Evolutionary conservation across 1,140 invertebrate species (phyloP).

Genomic region (Zaprionus nigranus): DNA sequence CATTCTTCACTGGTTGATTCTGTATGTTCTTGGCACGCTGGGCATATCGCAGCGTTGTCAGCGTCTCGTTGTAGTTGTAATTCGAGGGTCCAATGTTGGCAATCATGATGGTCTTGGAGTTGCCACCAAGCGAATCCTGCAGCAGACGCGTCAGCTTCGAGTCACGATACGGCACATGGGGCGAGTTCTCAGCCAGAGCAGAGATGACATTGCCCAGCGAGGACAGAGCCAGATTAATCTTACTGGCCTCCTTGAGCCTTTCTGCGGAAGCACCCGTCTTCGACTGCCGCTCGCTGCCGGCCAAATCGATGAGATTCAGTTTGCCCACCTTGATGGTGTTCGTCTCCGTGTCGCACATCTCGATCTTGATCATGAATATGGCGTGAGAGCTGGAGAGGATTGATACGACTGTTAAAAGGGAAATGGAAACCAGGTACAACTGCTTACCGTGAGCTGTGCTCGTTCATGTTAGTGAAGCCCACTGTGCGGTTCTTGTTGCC

Average conservation of each 20-base stretch:
- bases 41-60: conserved; percentile 96
- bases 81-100: conserved; percentile 98
- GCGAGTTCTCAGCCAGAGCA: conserved; percentile 94
- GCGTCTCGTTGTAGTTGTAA: conserved; percentile 98
- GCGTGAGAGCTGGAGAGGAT: conserved; percentile 93
- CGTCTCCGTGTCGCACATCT: conserved; percentile 93
- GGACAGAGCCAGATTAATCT: conserved; percentile 97
- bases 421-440: neutral
- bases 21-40: conserved; percentile 97
- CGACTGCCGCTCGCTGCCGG: conserved; percentile 94
- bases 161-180: conserved; percentile 96
- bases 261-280: conserved; percentile 96
- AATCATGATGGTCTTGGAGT: conserved; percentile 98
- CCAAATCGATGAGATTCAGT: conserved; percentile 90
- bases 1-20: conserved; percentile 97
- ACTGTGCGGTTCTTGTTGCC: conserved; percentile 96
- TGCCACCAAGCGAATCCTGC: conserved; percentile 97
- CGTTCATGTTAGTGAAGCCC: conserved; percentile 99
- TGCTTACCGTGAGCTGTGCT: conserved; percentile 92
- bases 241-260: conserved; percentile 96
- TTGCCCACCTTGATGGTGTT: conserved; percentile 89
- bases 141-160: conserved; percentile 96
- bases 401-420: neutral
- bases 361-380: conserved; percentile 99
- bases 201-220: conserved; percentile 97